Evolutionary conservation across 2,797 vertebrate genomes (phyloP), one percentile per base, ranked within the genome.

Genomic region (Rhodeus uyekii): DNA sequence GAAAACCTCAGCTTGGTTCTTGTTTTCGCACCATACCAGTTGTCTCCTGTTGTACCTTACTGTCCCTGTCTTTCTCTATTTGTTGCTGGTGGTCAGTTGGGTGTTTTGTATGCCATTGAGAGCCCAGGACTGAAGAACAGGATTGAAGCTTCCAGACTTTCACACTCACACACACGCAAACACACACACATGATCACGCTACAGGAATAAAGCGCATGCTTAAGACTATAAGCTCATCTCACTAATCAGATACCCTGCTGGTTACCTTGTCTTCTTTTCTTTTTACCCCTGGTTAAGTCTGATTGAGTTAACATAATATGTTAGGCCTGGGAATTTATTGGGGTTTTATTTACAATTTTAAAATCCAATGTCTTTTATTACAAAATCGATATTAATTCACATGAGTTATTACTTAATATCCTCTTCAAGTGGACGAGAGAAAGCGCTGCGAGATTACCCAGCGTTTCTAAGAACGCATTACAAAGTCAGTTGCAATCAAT

Each of bases 191-290:
- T 97, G 96, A 92, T 91, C 90, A 90, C 6, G 36, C 69, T 91
- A 89, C 90, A 87, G 88, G 84, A 85, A 90, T 89, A 84, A 87
- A 73, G 79, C 48, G 34, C 78, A 77, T 73, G 82, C 81, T 36
- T 93, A 94, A 96, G 93, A 94, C 93, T 91, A 94, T 98, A 97
- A 98, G 95, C 97, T 95, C 92, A 94, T 97, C 94, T 95, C 91
- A 89, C 90, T 97, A 97, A 96, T 95, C 93, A 93, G 90, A 48
- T 84, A 65, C 83, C 87, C 76, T 89, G 87, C 87, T 89, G 87
- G 86, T 89, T 89, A 90, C 86, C 86, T 88, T 87, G 46, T 89
- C 83, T 91, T 91, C 88, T 88, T 76, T 87, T 58, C 2, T 58
- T 68, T 42, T 60, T 34, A 80, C 53, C 29, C 38, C 38, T 46